These are phyloP conservation scores for Peromyscus polionotus DNA, from an alignment of 2,113 vertebrate genomes.

Conservation along the genomic window DNA sequence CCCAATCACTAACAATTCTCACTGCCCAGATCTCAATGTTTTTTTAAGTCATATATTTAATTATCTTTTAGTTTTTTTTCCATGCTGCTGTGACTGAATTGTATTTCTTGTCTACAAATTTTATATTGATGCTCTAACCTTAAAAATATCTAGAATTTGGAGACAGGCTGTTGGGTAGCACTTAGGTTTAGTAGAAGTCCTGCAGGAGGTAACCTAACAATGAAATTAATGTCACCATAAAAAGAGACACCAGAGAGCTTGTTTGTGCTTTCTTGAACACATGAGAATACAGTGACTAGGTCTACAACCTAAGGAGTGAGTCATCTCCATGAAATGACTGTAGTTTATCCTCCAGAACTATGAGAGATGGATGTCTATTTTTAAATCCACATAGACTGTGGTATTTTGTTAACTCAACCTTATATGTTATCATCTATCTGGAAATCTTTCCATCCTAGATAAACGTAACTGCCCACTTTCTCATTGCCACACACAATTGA, in stretches of 20 bases:
- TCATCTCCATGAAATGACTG: not conserved
- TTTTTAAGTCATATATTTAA: not conserved
- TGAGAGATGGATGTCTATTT: not conserved
- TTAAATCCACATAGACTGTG: not conserved
- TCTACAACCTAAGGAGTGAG: not conserved
- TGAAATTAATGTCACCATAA: not conserved
- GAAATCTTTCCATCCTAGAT: not conserved
- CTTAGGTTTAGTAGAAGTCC: not conserved
- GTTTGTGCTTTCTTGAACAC: not conserved
- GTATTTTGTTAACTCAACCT: not conserved
- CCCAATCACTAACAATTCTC: not conserved
- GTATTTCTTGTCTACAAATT: not conserved
- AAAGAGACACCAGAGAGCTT: not conserved
- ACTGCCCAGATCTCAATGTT: not conserved
- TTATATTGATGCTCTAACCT: accelerated
- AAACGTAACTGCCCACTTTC: not conserved
- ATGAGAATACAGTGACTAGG: not conserved
- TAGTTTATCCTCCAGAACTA: not conserved
- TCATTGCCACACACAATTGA: not conserved
- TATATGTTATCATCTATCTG: not conserved
- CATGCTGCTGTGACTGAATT: not conserved
- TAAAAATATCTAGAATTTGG: not conserved
- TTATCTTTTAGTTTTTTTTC: not conserved
- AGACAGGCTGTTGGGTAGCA: not conserved
- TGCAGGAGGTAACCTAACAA: not conserved